Base-by-base conservation (phyloP, 2,113 vertebrate genomes). In the Rallus limicola region DNA sequence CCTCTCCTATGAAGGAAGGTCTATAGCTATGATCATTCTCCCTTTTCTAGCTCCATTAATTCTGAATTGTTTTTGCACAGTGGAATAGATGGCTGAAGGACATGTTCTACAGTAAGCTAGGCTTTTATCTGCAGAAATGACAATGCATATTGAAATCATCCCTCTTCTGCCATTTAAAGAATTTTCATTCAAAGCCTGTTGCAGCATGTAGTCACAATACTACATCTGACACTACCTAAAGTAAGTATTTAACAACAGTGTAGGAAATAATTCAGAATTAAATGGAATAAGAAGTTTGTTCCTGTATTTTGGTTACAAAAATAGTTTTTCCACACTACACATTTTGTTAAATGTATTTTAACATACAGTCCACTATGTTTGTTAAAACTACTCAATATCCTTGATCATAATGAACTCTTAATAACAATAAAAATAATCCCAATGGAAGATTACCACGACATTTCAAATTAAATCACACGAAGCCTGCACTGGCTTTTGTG, bases 321-420 rank as follows among this genome's bases (percentile, higher is more conserved):
- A 31, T 3, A 21, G 25, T 65, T 79, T 71, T n/a, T 31, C 6
- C 1, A 2, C 9, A 38, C 4, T n/a, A 11, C 52, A 76, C 5
- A 50, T 11, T 14, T 38, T 38, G 64, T 33, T 20, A 52, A 16
- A 56, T n/a, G 2, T 29, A 46, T 60, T 89, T 50, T 29, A 6
- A n/a, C 68, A 42, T 36, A 25, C 1, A n/a, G 15, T 23, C 23
- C 9, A n/a, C 11, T 36, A 5, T 13, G 6, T 2, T 5, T 7
- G 81, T 63, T 28, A 46, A 50, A 69, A 28, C 16, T 68, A 1
- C 28, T 74, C 46, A 34, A 77, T 82, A 46, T 46, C 1, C 5
- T 56, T 52, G 6, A 60, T 74, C 21, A 44, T 34, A 65, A 63
- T 48, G 14, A 44, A 55, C 13, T 6, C 17, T 23, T 38, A 72